These are phyloP conservation scores for Ochropacha duplaris DNA, from an alignment of 2,888 invertebrate species.

Conservation along the genomic window DNA sequence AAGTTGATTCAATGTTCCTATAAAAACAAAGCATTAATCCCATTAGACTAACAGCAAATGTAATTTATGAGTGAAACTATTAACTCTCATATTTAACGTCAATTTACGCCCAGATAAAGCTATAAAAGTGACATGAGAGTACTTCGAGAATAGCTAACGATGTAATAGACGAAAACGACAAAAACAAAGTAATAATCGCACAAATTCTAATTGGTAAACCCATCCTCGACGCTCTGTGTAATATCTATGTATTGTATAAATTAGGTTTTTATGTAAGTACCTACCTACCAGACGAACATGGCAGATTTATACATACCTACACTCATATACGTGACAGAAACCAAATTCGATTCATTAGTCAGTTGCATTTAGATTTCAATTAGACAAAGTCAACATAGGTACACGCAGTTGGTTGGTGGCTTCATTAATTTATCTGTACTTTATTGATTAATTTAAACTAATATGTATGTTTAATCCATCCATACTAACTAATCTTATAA, in stretches of 20 bases:
- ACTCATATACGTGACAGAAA: conserved; percentile 34
- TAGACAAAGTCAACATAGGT: conserved; percentile 72
- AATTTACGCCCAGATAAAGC: conserved; percentile 45
- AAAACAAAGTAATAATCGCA: conserved; percentile 43
- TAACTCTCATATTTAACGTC: conserved; percentile 47
- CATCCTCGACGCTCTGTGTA: not conserved
- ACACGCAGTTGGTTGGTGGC: conserved; percentile 33
- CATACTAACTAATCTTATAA: too few species aligned
- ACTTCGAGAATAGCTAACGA: conserved; percentile 34
- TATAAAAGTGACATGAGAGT: conserved; percentile 44
- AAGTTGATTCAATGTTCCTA: not conserved
- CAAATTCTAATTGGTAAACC: conserved; percentile 7
- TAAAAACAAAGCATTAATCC: not conserved
- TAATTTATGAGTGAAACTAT: not conserved
- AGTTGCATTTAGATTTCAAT: conserved; percentile 69
- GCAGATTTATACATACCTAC: conserved; percentile 25
- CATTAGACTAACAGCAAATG: not conserved
- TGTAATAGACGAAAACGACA: conserved; percentile 28
- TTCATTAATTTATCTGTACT: conserved; percentile 40
- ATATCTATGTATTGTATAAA: conserved; percentile 13
- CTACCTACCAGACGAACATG: conserved; percentile 10
- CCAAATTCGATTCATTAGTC: conserved; percentile 53
- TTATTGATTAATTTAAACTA: too few species aligned
- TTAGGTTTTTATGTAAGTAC: conserved; percentile 5
- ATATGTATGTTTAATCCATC: too few species aligned